Evolutionary conservation across 2,797 vertebrate species (phyloP).

Genomic region (Crocidura indochinensis): DNA sequence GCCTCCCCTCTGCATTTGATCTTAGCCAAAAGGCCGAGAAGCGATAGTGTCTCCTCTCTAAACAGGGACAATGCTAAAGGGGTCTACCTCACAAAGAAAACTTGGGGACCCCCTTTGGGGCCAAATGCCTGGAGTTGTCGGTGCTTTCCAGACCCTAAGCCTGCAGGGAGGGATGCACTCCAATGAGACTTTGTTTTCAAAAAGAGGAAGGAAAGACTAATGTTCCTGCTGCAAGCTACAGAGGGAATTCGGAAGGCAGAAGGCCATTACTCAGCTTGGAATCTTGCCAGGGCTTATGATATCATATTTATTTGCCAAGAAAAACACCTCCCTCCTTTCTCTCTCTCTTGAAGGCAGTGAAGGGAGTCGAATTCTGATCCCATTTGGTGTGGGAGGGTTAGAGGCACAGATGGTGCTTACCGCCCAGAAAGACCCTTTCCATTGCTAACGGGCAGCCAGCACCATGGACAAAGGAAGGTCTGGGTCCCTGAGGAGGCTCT

Average conservation of each 20-base stretch:
- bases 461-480: constrained; percentile 68
- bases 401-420: constrained; percentile 73
- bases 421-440: constrained; percentile 76
- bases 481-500: background rate
- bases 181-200: constrained; percentile 58
- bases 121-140: too few relatives aligned
- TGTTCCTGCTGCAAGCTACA: constrained; percentile 61
- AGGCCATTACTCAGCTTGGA: constrained; percentile 76
- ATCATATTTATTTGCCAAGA: constrained; percentile 87
- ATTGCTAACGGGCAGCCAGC: constrained; percentile 75
- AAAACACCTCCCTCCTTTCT: constrained; percentile 86
- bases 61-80: background rate
- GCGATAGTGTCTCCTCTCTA: background rate
- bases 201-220: constrained; percentile 73
- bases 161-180: constrained; percentile 41
- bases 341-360: constrained; percentile 85
- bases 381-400: constrained; percentile 62
- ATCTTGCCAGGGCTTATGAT: constrained; percentile 77
- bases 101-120: too few relatives aligned
- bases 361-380: constrained; percentile 78
- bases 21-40: too few relatives aligned
- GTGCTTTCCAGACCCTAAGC: background rate
- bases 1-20: too few relatives aligned
- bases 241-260: constrained; percentile 75
- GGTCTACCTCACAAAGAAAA: background rate